Base-by-base conservation (phyloP, 2,888 invertebrate genomes). In the Acanthosepion lycidas region DNA sequence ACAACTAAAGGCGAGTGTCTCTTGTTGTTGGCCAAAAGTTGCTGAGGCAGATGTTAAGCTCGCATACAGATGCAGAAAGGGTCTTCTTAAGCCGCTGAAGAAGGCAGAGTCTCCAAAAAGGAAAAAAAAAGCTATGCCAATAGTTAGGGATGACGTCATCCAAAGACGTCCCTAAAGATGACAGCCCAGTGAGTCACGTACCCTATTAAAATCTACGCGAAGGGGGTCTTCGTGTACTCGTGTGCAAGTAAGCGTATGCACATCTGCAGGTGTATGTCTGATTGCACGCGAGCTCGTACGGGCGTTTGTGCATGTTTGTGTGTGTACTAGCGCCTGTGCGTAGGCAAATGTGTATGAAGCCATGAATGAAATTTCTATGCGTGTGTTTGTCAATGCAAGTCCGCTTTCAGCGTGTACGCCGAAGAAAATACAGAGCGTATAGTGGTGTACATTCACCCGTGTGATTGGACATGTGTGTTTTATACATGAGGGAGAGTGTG, bases 201-300 rank as follows among this genome's bases (percentile, higher is more conserved):
- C 78, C 78, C n/a, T 18, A n/a, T 78, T 78, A 78, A 78, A 78
- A n/a, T n/a, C n/a, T 78, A 33, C n/a, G 78, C n/a, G n/a, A 78
- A 78, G 33, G 78, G 78, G 78, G 78, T n/a, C n/a, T 78, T 78
- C 78, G 78, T 78, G 78, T 78, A 78, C 78, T 78, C n/a, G n/a
- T 78, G 78, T n/a, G 78, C 78, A 78, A 78, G 78, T 78, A 78
- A 78, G 78, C 78, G 78, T 78, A 18, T n/a, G 78, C n/a, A n/a
- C n/a, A 78, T 33, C 78, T n/a, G 78, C 78, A 78, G 78, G 78
- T 78, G 78, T 33, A n/a, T 78, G 5, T 78, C 12, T 15, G 15
- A 78, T 33, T 78, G 78, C 78, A n/a, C 33, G 78, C 78, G 18
- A 15, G 78, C n/a, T 15, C 2, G 15, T 78, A 33, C 12, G 78